Conservation (phyloP, 2,888 invertebrate genomes). For the Hirtodrosophila confusa region DNA sequence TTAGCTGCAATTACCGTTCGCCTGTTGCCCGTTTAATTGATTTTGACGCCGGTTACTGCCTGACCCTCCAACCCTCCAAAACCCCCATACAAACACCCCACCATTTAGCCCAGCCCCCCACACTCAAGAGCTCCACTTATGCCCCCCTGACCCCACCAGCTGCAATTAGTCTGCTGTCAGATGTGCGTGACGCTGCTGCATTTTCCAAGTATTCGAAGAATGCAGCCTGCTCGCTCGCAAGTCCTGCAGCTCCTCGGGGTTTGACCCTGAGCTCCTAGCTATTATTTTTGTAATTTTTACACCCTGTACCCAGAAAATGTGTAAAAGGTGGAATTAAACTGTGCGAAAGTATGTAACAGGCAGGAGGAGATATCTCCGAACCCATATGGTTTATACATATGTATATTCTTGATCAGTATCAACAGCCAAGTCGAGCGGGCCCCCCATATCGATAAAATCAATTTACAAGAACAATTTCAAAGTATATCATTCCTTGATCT, state of each 20-base stretch:
- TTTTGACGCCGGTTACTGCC: conserved; percentile 73
- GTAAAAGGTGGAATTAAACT: too few species aligned
- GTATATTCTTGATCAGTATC: too few species aligned
- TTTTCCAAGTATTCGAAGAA: conserved; percentile 43
- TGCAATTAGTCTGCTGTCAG: conserved; percentile 71
- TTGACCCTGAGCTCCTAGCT: conserved; percentile 4
- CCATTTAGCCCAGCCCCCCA: too few species aligned
- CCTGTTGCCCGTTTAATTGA: conserved; percentile 79
- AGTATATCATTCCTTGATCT: too few species aligned
- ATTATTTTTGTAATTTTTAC: conserved; percentile 10
- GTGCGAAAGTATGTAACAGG: too few species aligned
- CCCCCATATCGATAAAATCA: too few species aligned
- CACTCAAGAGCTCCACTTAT: neutral
- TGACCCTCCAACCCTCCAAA: neutral
- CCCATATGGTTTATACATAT: too few species aligned
- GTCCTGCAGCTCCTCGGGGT: conserved; percentile 26
- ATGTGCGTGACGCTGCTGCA: conserved; percentile 56
- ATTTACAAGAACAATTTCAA: too few species aligned
- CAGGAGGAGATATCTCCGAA: too few species aligned
- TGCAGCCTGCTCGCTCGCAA: conserved; percentile 9
- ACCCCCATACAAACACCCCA: neutral
- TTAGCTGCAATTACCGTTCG: conserved; percentile 78
- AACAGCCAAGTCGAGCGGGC: too few species aligned
- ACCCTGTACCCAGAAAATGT: too few species aligned
- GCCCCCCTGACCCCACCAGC: conserved; percentile 23